Conservation (phyloP, 2,113 vertebrate genomes). For the Pelodiscus sinensis region DNA sequence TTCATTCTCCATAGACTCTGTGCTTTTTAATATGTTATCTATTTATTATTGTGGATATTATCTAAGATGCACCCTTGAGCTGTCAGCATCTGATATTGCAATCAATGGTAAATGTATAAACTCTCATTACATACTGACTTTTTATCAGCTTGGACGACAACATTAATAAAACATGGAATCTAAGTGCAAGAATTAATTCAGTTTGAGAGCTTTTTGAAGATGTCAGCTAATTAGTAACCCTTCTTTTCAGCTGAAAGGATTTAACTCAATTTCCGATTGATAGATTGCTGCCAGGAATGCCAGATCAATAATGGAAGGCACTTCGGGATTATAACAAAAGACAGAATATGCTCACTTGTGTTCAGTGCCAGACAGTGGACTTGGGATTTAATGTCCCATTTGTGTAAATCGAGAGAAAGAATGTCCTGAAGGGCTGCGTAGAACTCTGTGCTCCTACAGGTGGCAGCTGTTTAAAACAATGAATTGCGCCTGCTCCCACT, state of each 20-base stretch:
- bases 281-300: conserved; percentile 57
- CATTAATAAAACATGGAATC: conserved; percentile 52
- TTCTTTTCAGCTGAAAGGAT: conserved; percentile 49
- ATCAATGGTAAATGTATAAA: conserved; percentile 20
- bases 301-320: conserved; percentile 36
- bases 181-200: conserved; percentile 65
- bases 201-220: conserved; percentile 58
- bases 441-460: neutral
- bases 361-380: neutral
- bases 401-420: neutral
- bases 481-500: neutral
- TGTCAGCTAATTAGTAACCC: conserved; percentile 62
- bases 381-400: neutral
- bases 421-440: neutral
- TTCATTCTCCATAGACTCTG: neutral
- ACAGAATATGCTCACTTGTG: neutral
- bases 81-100: conserved; percentile 43
- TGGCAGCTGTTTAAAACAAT: neutral
- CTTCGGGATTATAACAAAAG: conserved; percentile 7
- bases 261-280: conserved; percentile 45
- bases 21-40: neutral
- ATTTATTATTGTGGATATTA: neutral
- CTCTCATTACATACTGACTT: conserved; percentile 21
- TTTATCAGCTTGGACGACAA: conserved; percentile 35
- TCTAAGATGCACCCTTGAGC: conserved; percentile 17